Percentiles rank a stretch among this genome's conserved stretches.
Conservation (phyloP, 1,140 invertebrate species). For the Ericerus pela region DNA sequence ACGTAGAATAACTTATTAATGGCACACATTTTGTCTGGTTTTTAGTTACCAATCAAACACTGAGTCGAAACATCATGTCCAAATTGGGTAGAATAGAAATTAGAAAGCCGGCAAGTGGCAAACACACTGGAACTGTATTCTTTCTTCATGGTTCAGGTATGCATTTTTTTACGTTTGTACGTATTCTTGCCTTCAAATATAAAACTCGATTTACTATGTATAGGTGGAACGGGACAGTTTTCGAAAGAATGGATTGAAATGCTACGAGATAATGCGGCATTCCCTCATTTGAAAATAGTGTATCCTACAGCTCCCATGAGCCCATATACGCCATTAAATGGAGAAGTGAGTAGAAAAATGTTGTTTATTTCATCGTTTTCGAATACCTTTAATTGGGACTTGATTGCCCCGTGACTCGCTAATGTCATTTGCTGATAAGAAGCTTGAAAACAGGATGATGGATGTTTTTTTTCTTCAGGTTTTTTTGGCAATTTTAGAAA, state of each 20-base stretch:
- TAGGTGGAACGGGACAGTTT: slow-evolving; percentile 45
- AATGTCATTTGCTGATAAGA: too few relatives aligned
- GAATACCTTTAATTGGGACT: not conserved
- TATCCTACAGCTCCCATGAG: slow-evolving; percentile 53
- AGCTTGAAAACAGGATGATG: too few relatives aligned
- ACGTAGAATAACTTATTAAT: too few relatives aligned
- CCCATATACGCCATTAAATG: slow-evolving; percentile 45
- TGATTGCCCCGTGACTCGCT: too few relatives aligned
- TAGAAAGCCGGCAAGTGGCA: not conserved
- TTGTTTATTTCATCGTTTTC: not conserved
- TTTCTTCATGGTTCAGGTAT: slow-evolving; percentile 47
- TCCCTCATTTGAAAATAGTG: slow-evolving; percentile 50
- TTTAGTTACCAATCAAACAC: not conserved
- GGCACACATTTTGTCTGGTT: not conserved
- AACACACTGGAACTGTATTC: slow-evolving; percentile 37
- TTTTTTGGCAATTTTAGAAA: too few relatives aligned
- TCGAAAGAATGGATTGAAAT: slow-evolving; percentile 47
- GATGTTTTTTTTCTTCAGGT: too few relatives aligned
- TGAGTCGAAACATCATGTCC: not conserved
- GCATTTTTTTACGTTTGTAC: slow-evolving; percentile 20
- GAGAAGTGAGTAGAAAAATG: slow-evolving; percentile 33
- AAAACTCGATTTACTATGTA: not conserved
- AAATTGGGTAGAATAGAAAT: not conserved
- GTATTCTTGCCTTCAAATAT: not conserved
- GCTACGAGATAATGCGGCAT: slow-evolving; percentile 39